Evolutionary conservation across 2,797 vertebrate species (phyloP), one percentile per base, ranked within the genome.

Genomic region (Scolopax bukidnonensis): DNA sequence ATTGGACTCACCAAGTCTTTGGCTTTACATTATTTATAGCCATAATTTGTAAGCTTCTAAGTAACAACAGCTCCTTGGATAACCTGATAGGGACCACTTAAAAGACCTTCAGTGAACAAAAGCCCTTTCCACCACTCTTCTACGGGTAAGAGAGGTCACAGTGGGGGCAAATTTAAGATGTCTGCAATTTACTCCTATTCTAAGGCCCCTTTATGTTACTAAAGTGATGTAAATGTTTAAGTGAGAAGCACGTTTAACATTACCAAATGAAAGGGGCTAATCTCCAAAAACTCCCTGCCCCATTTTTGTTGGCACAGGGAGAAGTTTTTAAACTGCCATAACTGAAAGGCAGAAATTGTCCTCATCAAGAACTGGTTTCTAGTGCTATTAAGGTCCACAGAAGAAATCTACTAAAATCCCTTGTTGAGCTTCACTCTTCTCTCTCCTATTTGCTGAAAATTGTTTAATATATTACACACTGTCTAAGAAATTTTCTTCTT

Each of bases 191-290:
- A 96, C 93, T 91, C 51, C 85, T 67, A 56, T 91, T 95, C 91
- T 95, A 82, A 84, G 48, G 85, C 67, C 41, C 79, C 74, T 96
- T 96, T 96, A 96, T 95, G 80, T 86, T 79, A 91, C 94, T 71
- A 79, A 96, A 95, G 93, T 88, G 85, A 95, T 91, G 94, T 95
- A 96, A 96, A 96, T 95, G 87, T 92, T 93, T 79, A 90, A 96
- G 89, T 91, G 85, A 94, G 80, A 96, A 94, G 74, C 70, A 88
- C 38, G 17, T 94, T 95, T 91, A 90, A 93, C 96, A 97, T 96
- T 95, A 94, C 89, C 91, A 95, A 96, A 90, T 95, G 93, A 96
- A 95, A 96, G 89, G 67, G 48, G 41, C 70, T 96, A 93, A 97
- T 96, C 85, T 82, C 77, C 56, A 63, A 74, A 95, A 95, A 83